Evolutionary conservation across 2,888 invertebrate species (phyloP).

Genomic region (Leuctra nigra): DNA sequence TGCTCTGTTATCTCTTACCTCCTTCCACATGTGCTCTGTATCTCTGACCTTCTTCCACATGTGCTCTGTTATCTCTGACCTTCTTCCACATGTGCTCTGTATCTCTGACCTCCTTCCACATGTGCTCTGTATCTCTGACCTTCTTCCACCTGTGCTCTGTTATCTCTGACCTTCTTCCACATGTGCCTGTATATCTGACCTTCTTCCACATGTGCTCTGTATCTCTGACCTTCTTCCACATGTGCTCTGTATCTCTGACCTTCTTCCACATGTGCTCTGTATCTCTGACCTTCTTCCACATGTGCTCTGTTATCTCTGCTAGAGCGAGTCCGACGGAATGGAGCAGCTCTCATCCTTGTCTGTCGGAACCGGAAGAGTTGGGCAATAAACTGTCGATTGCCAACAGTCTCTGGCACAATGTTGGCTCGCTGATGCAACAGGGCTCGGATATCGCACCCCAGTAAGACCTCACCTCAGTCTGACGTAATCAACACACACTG

Average conservation of each 20-base stretch:
- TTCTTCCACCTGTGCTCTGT: no score
- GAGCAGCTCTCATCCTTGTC: constrained; percentile 47
- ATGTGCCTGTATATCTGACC: background rate
- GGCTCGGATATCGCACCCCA: constrained; percentile 48
- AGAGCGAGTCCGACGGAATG: constrained; percentile 51
- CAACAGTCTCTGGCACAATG: constrained; percentile 54
- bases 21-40: no score
- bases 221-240: background rate
- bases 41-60: no score
- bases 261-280: background rate
- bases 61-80: no score
- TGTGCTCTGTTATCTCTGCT: constrained; percentile 28
- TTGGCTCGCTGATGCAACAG: constrained; percentile 49
- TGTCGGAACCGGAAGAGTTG: constrained; percentile 45
- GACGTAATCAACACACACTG: background rate
- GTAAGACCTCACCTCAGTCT: constrained; percentile 33
- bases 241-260: background rate
- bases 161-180: no score
- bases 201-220: background rate
- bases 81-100: no score
- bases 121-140: no score
- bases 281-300: background rate
- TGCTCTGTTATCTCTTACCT: no score
- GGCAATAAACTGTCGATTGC: constrained; percentile 48
- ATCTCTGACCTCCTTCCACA: no score